Evolutionary conservation across 2,888 invertebrate species (phyloP), one percentile per base, ranked within the genome.

Genomic region (Orthosia gothica): DNA sequence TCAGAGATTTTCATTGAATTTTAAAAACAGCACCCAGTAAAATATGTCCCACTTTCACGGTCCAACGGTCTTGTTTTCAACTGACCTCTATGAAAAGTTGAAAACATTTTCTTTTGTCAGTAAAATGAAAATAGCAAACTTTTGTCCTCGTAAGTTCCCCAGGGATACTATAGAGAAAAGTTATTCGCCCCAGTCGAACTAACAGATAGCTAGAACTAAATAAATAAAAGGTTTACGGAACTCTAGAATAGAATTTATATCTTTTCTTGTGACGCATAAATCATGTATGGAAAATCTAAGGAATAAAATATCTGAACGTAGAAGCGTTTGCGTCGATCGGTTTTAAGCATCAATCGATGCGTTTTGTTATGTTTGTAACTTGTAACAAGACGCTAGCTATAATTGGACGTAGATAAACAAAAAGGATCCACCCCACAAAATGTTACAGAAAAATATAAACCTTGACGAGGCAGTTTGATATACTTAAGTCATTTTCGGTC

Each of bases 81-180:
- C 23, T 23, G 70, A 70, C 66, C 55, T 69, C 23, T 52, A 47
- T 59, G 50, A 68, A 69, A 72, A 49, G 2, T 63, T 57, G 11
- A 82, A 67, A 32, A 66, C 52, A 57, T 49, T 76, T 59, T 45
- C 20, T 54, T 74, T 63, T 64, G 66, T 55, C 54, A 64, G 11
- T 59, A 52, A 70, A 82, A 20, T 76, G 16, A 52, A 70, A 52
- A 79, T 50, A 82, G 11, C 20, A 59, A 70, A 70, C 50, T 63
- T 66, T 55, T 65, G 16, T 26, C 26, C 23, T 32, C 26, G 54
- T 45, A 9, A 45, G 20, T 18, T 75, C 82, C 55, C 77, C 2
- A 15, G 79, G 54, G 70, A 55, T 32, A 9, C 7, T 13, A 26
- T 23, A 81, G 4, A 32, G 12, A 18, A 69, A 79, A 65, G 54